These are phyloP conservation scores for Heliconius nattereri DNA, from an alignment of 1,140 invertebrate species.

Conservation along the genomic window DNA sequence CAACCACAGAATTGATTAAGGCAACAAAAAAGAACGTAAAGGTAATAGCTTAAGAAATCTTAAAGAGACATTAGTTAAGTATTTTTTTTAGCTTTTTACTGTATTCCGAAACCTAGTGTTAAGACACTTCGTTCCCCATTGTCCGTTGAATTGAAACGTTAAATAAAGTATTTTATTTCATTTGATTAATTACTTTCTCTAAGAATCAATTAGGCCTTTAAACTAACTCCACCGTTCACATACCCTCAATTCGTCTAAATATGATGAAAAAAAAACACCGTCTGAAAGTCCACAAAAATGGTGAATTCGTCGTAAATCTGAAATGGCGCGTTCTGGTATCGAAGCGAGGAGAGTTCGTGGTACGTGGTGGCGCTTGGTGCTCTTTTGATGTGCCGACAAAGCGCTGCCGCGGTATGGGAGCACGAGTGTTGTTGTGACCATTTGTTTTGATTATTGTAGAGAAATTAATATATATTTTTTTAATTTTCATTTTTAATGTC, in stretches of 20 bases:
- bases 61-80: not conserved
- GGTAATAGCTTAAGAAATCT: not conserved
- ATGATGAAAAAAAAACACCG: not conserved
- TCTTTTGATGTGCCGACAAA: slow-evolving; percentile 42
- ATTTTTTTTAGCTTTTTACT: not conserved
- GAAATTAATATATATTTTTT: no score
- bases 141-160: no score
- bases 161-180: not conserved
- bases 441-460: not conserved
- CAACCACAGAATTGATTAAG: no score
- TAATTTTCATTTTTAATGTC: no score
- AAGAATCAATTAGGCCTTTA: not conserved
- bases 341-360: slow-evolving; percentile 38
- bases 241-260: not conserved
- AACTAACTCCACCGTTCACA: not conserved
- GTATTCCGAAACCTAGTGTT: no score
- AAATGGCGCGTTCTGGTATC: slow-evolving; percentile 42
- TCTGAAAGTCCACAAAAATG: slow-evolving; percentile 26
- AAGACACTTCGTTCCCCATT: no score
- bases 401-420: slow-evolving; percentile 34
- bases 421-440: not conserved
- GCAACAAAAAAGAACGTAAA: no score
- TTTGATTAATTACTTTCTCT: not conserved
- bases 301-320: slow-evolving; percentile 39
- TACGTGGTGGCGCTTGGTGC: slow-evolving; percentile 37